Evolutionary conservation across 1,140 invertebrate genomes (phyloP), one percentile per base, ranked within the genome.

Genomic region (Leptinotarsa lineolata): DNA sequence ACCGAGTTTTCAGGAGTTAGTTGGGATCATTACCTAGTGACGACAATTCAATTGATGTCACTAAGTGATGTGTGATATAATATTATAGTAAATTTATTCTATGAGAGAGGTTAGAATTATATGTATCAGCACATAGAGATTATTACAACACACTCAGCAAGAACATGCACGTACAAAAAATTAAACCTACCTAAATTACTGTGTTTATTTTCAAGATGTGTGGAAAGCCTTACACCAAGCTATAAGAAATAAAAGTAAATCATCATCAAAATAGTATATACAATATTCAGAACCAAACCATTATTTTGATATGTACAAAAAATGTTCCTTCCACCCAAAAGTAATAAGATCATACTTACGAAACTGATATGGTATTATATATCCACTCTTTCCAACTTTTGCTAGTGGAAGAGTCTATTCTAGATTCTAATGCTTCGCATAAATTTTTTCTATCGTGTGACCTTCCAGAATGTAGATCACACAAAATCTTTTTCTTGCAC

Each of bases 371-470:
- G 78, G 93, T 93, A 72, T 94, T 94, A 85, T 93, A 95, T 70
- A 95, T 88, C 94, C 93, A 95, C 4, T 92, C 91, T 73, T 89
- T 88, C 94, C 94, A 95, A 0, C 92, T 91, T 60, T 88, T 90
- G 67, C 90, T 89, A 3, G 91, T 88, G 2, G 91, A 89, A 12
- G 88, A 87, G 81, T 94, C 92, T 73, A 94, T 92, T 69, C 93
- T 89, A 15, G 92, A 91, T 80, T 94, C 93, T 3, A 95, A 88
- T 76, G 89, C 90, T 60, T 93, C 89, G 81, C 94, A 96, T n/a
- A 95, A 87, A 48, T 90, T 89, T 82, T 92, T 92, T 2, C 94
- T 88, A 83, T 95, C 94, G 79, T 97, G 94, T 22, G 93, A 95
- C 59, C 93, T 88, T 1, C 94, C 95, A 2, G 93, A 95, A 39